These are phyloP conservation scores for Hippopotamyrus pictus DNA, from an alignment of 2,797 vertebrate species.

Conservation along the genomic window DNA sequence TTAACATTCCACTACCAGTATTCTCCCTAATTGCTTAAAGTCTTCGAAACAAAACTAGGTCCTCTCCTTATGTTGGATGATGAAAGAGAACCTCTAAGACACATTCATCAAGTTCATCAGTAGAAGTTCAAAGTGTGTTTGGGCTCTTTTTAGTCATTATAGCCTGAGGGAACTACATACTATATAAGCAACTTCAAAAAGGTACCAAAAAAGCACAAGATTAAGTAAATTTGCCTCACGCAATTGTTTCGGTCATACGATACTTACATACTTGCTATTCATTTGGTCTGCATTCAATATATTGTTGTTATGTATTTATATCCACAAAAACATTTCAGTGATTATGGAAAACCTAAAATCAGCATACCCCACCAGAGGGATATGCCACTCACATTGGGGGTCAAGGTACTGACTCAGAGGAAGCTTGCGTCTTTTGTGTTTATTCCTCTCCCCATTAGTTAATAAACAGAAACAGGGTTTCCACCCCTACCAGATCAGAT, in stretches of 20 bases:
- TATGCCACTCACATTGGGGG: neutral
- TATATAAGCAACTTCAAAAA: neutral
- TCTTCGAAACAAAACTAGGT: constrained; percentile 16
- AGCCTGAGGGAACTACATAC: constrained; percentile 18
- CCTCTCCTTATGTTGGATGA: constrained; percentile 25
- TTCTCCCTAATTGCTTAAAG: constrained; percentile 22
- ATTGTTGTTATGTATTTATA: neutral
- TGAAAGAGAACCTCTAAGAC: constrained; percentile 29
- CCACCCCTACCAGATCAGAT: constrained; percentile 26
- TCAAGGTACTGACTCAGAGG: constrained; percentile 21
- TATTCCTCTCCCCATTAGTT: constrained; percentile 42
- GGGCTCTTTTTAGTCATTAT: constrained; percentile 27
- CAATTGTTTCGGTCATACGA: neutral
- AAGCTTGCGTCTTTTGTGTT: constrained; percentile 32
- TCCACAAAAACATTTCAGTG: neutral
- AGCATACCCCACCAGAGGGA: neutral
- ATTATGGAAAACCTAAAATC: neutral
- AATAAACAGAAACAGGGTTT: constrained; percentile 33
- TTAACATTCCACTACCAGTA: constrained; percentile 10
- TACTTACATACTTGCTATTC: neutral
- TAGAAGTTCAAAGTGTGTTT: constrained; percentile 31
- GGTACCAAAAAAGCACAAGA: neutral
- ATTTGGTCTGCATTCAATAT: neutral
- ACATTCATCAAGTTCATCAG: constrained; percentile 38
- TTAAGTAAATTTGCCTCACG: neutral